These are phyloP conservation scores for Pelvicachromis taeniatus DNA, from an alignment of 2,113 vertebrate species.

Conservation along the genomic window DNA sequence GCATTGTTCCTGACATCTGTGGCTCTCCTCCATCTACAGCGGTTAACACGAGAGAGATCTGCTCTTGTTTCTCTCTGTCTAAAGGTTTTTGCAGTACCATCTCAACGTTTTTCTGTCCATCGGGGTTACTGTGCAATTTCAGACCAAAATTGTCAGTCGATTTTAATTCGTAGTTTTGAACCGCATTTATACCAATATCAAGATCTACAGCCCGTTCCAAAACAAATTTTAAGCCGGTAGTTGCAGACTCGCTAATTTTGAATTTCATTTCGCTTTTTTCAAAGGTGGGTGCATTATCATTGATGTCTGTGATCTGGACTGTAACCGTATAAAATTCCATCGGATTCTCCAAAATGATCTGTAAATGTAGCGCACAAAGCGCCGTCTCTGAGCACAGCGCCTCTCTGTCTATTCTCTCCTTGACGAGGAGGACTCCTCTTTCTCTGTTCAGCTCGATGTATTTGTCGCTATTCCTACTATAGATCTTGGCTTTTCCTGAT, in stretches of 20 bases:
- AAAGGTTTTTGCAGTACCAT: constrained; percentile 22
- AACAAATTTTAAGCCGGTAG: constrained; percentile 57
- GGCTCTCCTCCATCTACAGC: constrained; percentile 56
- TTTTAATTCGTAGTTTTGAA: neutral
- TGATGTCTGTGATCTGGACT: constrained; percentile 52
- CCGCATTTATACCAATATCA: constrained; percentile 56
- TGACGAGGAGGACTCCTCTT: constrained; percentile 50
- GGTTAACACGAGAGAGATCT: constrained; percentile 42
- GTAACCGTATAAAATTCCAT: constrained; percentile 72
- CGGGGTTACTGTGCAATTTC: neutral
- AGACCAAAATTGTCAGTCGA: constrained; percentile 53
- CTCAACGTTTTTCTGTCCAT: constrained; percentile 45
- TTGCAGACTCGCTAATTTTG: constrained; percentile 67
- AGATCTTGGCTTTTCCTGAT: constrained; percentile 57
- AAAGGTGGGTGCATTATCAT: constrained; percentile 73
- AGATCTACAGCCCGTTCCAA: constrained; percentile 69
- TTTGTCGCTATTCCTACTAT: constrained; percentile 41
- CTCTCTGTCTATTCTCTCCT: constrained; percentile 78
- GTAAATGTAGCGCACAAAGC: constrained; percentile 64
- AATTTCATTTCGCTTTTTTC: constrained; percentile 55
- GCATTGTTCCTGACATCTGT: constrained; percentile 44
- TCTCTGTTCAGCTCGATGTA: constrained; percentile 20
- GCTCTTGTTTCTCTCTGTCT: constrained; percentile 51
- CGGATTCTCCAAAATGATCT: constrained; percentile 59
- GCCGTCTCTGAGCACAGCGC: constrained; percentile 59